These are phyloP conservation scores for Megaceryle maxima DNA, from an alignment of 2,113 vertebrate species.

Conservation along the genomic window DNA sequence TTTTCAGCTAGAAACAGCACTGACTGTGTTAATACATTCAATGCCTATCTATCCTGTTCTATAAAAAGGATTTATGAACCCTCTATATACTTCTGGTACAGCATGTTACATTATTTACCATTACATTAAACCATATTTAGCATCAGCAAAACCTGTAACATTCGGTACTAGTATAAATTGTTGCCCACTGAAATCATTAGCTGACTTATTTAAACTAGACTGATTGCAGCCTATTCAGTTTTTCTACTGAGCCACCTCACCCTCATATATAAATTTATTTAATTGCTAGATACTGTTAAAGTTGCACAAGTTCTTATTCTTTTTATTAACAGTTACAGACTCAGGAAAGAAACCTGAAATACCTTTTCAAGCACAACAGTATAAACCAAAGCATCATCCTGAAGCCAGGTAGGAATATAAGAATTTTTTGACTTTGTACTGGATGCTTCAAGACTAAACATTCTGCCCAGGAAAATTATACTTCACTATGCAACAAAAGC, in stretches of 20 bases:
- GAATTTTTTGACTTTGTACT: neutral
- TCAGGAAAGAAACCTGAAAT: neutral
- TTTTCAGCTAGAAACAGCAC: neutral
- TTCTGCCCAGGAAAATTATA: neutral
- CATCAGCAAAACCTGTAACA: neutral
- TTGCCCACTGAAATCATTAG: neutral
- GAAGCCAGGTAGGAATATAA: slow-evolving; percentile 43
- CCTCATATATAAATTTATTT: neutral
- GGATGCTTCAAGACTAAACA: neutral
- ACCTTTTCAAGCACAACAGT: neutral
- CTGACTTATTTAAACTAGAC: neutral
- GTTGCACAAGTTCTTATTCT: neutral
- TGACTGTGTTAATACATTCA: neutral
- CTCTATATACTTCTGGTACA: neutral
- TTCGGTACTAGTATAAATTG: neutral
- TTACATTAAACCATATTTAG: neutral
- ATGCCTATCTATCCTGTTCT: neutral
- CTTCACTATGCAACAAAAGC: neutral
- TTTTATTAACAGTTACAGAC: neutral
- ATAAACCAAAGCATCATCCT: neutral
- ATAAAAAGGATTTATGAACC: neutral
- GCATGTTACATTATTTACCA: neutral
- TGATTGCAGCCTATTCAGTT: neutral
- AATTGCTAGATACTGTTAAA: neutral
- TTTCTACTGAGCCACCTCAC: neutral